These are phyloP conservation scores for Drosophila busckii DNA, from an alignment of 1,140 invertebrate genomes.

Conservation along the genomic window DNA sequence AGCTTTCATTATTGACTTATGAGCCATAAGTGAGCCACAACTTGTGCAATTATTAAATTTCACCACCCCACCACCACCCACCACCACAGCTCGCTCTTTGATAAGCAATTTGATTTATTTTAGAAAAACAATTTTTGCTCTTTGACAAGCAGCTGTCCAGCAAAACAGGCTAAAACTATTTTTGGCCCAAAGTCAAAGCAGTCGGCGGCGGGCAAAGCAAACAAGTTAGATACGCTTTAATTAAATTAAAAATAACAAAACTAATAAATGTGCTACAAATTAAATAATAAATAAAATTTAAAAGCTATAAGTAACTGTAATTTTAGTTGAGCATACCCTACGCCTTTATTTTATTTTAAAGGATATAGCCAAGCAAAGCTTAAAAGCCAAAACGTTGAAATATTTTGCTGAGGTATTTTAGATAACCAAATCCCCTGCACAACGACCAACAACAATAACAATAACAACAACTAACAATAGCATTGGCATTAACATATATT, in stretches of 20 bases:
- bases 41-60: constrained; percentile 74
- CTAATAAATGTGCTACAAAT: too few species aligned
- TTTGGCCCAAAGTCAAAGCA: constrained; percentile 29
- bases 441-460: constrained; percentile 20
- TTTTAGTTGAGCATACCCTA: too few species aligned
- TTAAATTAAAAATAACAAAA: too few species aligned
- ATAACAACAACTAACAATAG: constrained; percentile 4
- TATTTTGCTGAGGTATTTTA: constrained; percentile 55
- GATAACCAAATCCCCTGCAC: constrained; percentile 22
- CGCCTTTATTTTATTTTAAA: neutral
- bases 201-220: neutral
- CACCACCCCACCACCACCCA: neutral
- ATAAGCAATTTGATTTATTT: constrained; percentile 76
- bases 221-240: too few species aligned
- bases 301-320: too few species aligned
- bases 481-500: constrained; percentile 68
- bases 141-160: constrained; percentile 32
- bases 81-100: constrained; percentile 52
- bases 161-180: constrained; percentile 41
- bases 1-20: constrained; percentile 63
- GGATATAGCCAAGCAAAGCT: constrained; percentile 27
- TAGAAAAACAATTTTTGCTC: constrained; percentile 65
- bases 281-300: too few species aligned
- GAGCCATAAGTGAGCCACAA: constrained; percentile 69
- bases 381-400: constrained; percentile 49